Conservation (phyloP, 92 coral and sea anemone genomes). For the Parazoanthus atlanticus region DNA sequence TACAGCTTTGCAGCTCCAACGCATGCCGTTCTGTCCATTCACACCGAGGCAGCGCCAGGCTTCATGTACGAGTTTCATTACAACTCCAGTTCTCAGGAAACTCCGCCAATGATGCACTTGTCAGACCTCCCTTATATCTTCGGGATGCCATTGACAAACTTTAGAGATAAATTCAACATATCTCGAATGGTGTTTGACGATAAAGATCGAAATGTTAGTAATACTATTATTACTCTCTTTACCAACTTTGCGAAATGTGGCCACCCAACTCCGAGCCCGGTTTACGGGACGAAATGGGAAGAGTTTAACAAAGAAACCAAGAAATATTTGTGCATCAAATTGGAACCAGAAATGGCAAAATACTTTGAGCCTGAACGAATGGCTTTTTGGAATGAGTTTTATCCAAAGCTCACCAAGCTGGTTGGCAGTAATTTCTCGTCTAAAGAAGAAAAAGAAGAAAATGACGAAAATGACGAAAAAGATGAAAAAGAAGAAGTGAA, state of each 20-base stretch:
- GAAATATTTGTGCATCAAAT: constrained; percentile 62
- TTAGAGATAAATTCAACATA: background rate
- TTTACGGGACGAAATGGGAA: constrained; percentile 61
- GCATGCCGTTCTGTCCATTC: constrained; percentile 48
- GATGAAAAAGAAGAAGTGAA: background rate
- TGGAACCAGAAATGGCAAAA: constrained; percentile 53
- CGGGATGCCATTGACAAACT: constrained; percentile 21
- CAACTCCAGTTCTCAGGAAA: background rate
- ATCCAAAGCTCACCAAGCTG: constrained; percentile 60
- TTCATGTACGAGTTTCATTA: constrained; percentile 59
- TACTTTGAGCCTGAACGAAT: constrained; percentile 66
- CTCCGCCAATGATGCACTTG: constrained; percentile 3
- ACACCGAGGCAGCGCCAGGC: constrained; percentile 44
- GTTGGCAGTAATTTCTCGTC: constrained; percentile 1
- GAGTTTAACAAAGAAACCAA: constrained; percentile 55
- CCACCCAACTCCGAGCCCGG: constrained; percentile 53
- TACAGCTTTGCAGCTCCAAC: constrained; percentile 52
- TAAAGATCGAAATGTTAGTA: constrained; percentile 59
- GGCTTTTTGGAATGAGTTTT: constrained; percentile 83
- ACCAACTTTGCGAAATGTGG: constrained; percentile 64
- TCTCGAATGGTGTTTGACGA: constrained; percentile 2
- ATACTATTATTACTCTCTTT: constrained; percentile 38
- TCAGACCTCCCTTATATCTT: constrained; percentile 38
- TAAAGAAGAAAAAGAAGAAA: background rate
- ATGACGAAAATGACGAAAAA: background rate